These are phyloP conservation scores for Melieria picta DNA, from an alignment of 2,888 invertebrate genomes.

Conservation along the genomic window DNA sequence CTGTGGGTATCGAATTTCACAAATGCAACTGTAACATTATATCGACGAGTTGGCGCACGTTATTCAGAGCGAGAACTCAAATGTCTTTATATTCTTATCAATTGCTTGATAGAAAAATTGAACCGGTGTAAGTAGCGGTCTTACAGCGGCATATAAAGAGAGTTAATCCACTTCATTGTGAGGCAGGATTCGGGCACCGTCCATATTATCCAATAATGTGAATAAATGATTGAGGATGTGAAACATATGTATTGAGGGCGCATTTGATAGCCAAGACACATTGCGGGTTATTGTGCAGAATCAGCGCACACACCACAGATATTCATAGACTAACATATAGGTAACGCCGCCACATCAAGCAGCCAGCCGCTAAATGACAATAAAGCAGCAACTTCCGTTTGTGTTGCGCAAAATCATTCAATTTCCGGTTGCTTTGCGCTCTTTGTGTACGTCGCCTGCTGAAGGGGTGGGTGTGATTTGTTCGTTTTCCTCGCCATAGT, in stretches of 20 bases:
- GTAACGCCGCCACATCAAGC: slow-evolving; percentile 26
- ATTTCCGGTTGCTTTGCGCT: slow-evolving; percentile 55
- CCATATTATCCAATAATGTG: slow-evolving; percentile 31
- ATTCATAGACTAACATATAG: slow-evolving; percentile 14
- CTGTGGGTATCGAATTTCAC: too few relatives aligned
- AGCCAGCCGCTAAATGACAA: slow-evolving; percentile 63
- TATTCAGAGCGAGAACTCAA: too few relatives aligned
- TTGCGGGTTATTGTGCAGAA: slow-evolving; percentile 7
- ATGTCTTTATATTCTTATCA: too few relatives aligned
- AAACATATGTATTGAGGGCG: slow-evolving; percentile 44
- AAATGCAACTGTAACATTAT: too few relatives aligned
- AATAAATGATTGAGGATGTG: slow-evolving; percentile 37
- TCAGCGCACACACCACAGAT: slow-evolving; percentile 25
- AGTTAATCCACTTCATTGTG: too few relatives aligned
- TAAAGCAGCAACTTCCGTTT: slow-evolving; percentile 63
- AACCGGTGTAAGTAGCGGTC: too few relatives aligned
- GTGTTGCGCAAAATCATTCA: slow-evolving; percentile 64
- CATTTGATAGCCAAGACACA: slow-evolving; percentile 41
- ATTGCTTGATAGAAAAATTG: too few relatives aligned
- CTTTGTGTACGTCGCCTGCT: not conserved
- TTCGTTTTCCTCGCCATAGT: slow-evolving; percentile 46
- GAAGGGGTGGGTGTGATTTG: slow-evolving; percentile 54
- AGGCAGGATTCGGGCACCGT: too few relatives aligned
- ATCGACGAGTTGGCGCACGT: too few relatives aligned
- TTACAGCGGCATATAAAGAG: too few relatives aligned